phyloP scores from a whole-genome alignment of 2,113 vertebrate species.

The Eptesicus fuscus region DNA sequence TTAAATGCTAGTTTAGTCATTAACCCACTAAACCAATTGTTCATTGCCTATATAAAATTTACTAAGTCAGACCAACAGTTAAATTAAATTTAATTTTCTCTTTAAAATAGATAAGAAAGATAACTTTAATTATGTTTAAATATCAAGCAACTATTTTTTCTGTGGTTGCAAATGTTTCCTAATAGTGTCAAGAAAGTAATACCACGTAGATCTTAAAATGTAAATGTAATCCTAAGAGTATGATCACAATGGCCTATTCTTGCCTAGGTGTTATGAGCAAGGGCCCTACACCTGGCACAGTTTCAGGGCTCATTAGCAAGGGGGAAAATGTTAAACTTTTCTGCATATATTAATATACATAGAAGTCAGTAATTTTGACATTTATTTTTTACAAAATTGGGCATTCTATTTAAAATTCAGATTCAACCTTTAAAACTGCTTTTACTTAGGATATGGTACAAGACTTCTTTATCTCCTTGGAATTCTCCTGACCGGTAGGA shows the following conservation, averaged over 20 bases:
- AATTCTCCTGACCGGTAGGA: neutral
- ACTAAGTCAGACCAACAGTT: slow-evolving; percentile 9
- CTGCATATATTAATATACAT: neutral
- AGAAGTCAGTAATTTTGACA: neutral
- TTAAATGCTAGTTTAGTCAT: slow-evolving; percentile 43
- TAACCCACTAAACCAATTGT: slow-evolving; percentile 33
- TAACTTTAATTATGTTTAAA: slow-evolving; percentile 53
- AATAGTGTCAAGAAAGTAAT: neutral
- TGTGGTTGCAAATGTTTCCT: neutral
- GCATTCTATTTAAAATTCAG: slow-evolving; percentile 19
- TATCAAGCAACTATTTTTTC: slow-evolving; percentile 34
- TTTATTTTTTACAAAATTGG: slow-evolving; percentile 8
- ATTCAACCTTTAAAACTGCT: slow-evolving; percentile 3
- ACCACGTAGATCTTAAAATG: neutral
- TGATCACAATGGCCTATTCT: neutral
- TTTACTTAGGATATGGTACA: neutral
- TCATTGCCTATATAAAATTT: slow-evolving; percentile 30
- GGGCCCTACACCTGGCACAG: neutral
- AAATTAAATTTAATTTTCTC: slow-evolving; percentile 33
- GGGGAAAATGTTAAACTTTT: neutral
- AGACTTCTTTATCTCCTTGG: slow-evolving; percentile 19
- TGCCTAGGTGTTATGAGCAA: neutral
- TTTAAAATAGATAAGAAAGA: slow-evolving; percentile 36
- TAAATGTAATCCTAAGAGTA: neutral
- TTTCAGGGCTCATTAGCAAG: neutral